Evolutionary conservation across 2,113 vertebrate species (phyloP).

Genomic region (Strix uralensis): DNA sequence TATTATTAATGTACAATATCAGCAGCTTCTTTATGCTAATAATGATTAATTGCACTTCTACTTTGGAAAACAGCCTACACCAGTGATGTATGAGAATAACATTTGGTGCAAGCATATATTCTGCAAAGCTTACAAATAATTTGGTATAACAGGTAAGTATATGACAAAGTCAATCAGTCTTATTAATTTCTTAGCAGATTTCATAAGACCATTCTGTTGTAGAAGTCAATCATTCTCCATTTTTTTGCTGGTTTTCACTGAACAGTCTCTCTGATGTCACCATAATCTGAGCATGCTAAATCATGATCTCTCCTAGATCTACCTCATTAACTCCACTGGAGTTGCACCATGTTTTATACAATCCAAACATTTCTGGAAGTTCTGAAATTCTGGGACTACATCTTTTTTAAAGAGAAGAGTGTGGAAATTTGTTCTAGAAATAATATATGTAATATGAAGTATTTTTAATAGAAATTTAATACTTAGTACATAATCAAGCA

Average conservation of each 20-base stretch:
- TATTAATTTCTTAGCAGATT: neutral
- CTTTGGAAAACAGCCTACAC: neutral
- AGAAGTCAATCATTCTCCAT: neutral
- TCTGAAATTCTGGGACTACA: neutral
- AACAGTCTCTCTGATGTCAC: neutral
- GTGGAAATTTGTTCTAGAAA: neutral
- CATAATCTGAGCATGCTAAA: neutral
- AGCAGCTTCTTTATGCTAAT: conserved; percentile 1
- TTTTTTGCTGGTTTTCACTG: neutral
- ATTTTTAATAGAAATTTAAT: neutral
- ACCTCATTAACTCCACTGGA: neutral
- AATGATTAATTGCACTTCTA: neutral
- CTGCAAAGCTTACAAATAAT: neutral
- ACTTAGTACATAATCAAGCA: neutral
- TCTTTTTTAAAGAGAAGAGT: neutral
- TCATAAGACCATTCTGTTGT: neutral
- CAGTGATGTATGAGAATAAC: neutral
- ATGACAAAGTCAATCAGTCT: neutral
- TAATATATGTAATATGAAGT: neutral
- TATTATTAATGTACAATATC: conserved; percentile 21
- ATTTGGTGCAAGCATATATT: neutral
- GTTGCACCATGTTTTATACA: neutral
- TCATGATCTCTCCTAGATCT: neutral
- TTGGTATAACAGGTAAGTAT: neutral
- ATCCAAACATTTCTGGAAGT: neutral